Conservation (phyloP, 1,140 invertebrate genomes). For the Sinella curviseta region DNA sequence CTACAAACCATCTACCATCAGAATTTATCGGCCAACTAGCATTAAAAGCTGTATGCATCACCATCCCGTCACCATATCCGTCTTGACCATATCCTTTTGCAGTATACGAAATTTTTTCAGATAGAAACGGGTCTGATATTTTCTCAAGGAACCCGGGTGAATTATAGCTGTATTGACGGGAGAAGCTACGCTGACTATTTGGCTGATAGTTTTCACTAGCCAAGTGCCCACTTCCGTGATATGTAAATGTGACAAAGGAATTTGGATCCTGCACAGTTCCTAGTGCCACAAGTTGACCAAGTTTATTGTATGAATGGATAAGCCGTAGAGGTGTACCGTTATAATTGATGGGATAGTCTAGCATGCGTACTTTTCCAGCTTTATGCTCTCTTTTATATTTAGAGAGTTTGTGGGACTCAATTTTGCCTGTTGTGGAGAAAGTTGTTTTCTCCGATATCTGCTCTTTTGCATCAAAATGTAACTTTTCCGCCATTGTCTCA, state of each 20-base stretch:
- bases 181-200: neutral
- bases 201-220: neutral
- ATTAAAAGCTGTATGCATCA: constrained; percentile 29
- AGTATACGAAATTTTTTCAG: neutral
- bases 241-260: neutral
- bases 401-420: neutral
- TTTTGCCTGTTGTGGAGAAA: neutral
- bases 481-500: neutral
- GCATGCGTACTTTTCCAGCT: neutral
- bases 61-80: constrained; percentile 33
- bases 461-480: neutral
- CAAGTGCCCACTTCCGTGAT: neutral
- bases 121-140: constrained; percentile 25
- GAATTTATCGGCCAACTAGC: constrained; percentile 15
- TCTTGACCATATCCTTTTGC: constrained; percentile 28
- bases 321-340: neutral
- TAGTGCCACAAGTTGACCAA: neutral
- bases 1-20: constrained; percentile 20
- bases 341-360: neutral
- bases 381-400: neutral
- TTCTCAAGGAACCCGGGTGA: neutral
- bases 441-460: neutral
- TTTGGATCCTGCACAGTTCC: neutral
- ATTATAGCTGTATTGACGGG: constrained; percentile 17
- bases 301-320: neutral